Base-by-base conservation (phyloP, 2,113 vertebrate species). In the Xiphias gladius region DNA sequence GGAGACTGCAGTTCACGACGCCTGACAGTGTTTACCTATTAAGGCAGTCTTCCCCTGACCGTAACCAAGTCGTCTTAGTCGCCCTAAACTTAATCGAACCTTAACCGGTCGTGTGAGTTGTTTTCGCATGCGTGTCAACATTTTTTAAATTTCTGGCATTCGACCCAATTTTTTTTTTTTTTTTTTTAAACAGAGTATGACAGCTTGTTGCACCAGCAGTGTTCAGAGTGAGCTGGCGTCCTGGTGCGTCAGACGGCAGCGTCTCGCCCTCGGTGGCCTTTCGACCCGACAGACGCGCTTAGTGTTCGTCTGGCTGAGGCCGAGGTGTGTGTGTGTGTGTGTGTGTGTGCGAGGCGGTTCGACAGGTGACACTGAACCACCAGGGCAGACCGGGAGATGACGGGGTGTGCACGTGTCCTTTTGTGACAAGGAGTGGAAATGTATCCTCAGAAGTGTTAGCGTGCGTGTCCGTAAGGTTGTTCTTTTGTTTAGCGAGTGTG, bases 301-400 rank as follows among this genome's bases (percentile, higher is more conserved):
- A 35, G 48, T 22, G 48, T 52, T 52, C 19, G 46, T 43, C 9
- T 46, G 43, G 2, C 43, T 46, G 46, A 50, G 16, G 19, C 46
- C 14, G 46, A 20, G 46, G 14, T 14, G 46, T 65, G 35, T 65
- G 20, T 41, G 35, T 64, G 74, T 70, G 64, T 73, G 57, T 63
- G 32, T 65, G 39, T 66, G 64, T 66, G 64, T 65, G 63, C 26
- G 62, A n/a, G 62, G 3, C 10, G 57, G 66, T 19, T 71, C 58
- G 63, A 57, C 80, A 76, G 73, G 73, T 82, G 80, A 71, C 66
- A 22, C 26, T n/a, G 24, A 63, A 63, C 19, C 67, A 71, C 17
- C 67, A 16, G 11, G 22, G n/a, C 63, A 57, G 16, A 10, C 30
- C 10, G 54, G n/a, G 55, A 37, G 17, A 17, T 11, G 0, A 28